A percentile compares a stretch with the other conserved stretches of the same genome.
phyloP scores from a whole-genome alignment of 1,140 invertebrate genomes.

The Lordiphosa stackelbergi region DNA sequence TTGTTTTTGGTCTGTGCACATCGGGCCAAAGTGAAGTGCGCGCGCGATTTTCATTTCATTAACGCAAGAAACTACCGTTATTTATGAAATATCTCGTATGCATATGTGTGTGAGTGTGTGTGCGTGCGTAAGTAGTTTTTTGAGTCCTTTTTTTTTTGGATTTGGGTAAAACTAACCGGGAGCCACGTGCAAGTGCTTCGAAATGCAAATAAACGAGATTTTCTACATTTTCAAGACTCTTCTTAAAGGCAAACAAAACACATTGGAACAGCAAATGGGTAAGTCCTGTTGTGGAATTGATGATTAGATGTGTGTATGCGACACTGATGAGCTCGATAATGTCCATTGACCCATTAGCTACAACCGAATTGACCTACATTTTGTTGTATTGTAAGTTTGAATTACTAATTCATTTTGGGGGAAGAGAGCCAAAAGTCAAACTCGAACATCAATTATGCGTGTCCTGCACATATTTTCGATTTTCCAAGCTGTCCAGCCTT shows the following conservation, averaged over 20 bases:
- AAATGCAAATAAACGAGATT: constrained; percentile 51
- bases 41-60: constrained; percentile 35
- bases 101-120: constrained; percentile 13
- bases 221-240: constrained; percentile 30
- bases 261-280: constrained; percentile 3
- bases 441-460: constrained; percentile 55
- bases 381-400: constrained; percentile 6
- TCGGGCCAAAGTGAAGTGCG: constrained; percentile 40
- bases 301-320: too few relatives aligned
- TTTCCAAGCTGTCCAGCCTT: constrained; percentile 53
- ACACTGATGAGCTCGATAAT: background rate
- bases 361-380: constrained; percentile 4
- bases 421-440: constrained; percentile 14
- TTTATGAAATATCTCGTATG: constrained; percentile 24
- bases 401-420: background rate
- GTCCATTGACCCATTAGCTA: constrained; percentile 1
- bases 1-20: constrained; percentile 71
- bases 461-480: constrained; percentile 67
- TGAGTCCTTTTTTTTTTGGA: constrained; percentile 13
- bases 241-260: background rate
- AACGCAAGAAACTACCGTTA: constrained; percentile 23
- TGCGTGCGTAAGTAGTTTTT: constrained; percentile 19
- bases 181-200: constrained; percentile 55
- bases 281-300: background rate
- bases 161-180: background rate